These are phyloP conservation scores for Spinus olivaceus DNA, from an alignment of 2,797 vertebrate species.

Conservation along the genomic window DNA sequence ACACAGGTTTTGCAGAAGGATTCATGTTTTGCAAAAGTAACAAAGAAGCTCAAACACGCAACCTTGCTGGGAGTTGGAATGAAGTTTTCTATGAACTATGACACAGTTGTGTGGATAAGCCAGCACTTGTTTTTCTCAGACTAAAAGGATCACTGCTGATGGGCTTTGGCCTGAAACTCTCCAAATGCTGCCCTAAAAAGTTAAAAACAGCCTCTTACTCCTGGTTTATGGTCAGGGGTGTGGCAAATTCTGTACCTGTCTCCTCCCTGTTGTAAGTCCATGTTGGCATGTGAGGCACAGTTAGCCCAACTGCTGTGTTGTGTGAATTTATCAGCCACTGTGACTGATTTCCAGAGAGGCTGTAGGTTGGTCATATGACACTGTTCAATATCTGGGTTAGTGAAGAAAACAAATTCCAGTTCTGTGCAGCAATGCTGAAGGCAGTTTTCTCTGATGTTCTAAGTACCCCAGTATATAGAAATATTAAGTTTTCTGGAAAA, in stretches of 20 bases:
- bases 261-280: background rate
- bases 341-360: background rate
- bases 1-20: background rate
- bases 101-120: background rate
- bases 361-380: background rate
- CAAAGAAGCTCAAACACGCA: background rate
- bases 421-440: background rate
- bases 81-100: background rate
- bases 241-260: background rate
- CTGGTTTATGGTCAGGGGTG: too few species aligned
- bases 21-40: background rate
- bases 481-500: background rate
- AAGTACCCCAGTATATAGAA: background rate
- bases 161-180: background rate
- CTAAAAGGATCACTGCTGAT: background rate
- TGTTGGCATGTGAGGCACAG: rapidly evolving
- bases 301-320: background rate
- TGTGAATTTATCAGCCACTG: background rate
- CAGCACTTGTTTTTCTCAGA: background rate
- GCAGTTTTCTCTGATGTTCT: background rate
- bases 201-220: background rate
- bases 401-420: background rate
- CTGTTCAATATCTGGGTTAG: background rate
- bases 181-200: background rate
- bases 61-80: background rate